These are phyloP conservation scores for Andrena fulva DNA, from an alignment of 2,888 invertebrate genomes.

Conservation along the genomic window DNA sequence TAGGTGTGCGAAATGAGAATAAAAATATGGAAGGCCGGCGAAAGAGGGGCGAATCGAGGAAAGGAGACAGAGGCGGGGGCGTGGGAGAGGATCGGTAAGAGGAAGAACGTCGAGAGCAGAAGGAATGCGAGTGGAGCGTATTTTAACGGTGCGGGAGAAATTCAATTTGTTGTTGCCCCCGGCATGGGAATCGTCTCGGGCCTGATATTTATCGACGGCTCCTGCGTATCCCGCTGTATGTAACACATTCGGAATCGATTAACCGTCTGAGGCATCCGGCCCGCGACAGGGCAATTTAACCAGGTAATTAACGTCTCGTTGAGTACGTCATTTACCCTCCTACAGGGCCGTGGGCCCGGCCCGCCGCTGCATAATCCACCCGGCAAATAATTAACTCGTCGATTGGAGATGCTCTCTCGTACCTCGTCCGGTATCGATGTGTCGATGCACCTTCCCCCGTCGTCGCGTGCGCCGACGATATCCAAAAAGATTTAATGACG, in stretches of 20 bases:
- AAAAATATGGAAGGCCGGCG: constrained; percentile 9
- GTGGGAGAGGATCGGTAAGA: neutral
- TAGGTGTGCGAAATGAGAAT: too few relatives aligned
- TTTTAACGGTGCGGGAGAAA: constrained; percentile 59
- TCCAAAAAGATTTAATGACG: neutral
- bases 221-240: constrained; percentile 53
- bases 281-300: constrained; percentile 51
- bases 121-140: constrained; percentile 8
- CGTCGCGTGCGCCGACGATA: neutral
- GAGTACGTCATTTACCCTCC: constrained; percentile 51
- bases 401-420: constrained; percentile 29
- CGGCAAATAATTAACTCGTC: constrained; percentile 59
- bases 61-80: neutral
- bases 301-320: constrained; percentile 67
- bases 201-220: constrained; percentile 47
- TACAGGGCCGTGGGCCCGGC: constrained; percentile 23
- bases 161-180: constrained; percentile 54
- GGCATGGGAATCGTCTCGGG: constrained; percentile 43
- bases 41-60: neutral
- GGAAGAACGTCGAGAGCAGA: neutral
- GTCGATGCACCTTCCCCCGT: neutral
- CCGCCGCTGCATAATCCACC: constrained; percentile 41
- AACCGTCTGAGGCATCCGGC: constrained; percentile 13
- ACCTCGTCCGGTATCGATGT: constrained; percentile 9
- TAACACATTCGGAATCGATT: constrained; percentile 65